Evolutionary conservation across 1,140 invertebrate species (phyloP).

Genomic region (Gryon sp.): DNA sequence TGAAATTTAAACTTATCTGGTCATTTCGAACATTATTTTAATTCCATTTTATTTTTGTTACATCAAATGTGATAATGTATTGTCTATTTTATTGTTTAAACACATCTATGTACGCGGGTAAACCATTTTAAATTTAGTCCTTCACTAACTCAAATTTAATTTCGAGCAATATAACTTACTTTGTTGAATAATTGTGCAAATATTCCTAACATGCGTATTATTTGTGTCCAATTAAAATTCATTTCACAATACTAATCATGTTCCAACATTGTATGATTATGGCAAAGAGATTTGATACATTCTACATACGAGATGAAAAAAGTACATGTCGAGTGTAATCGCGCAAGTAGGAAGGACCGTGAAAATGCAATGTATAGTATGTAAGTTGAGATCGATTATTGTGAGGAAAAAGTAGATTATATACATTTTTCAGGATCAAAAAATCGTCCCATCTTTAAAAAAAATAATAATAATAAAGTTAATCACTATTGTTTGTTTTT

Average conservation of each 20-base stretch:
- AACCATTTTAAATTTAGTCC: slow-evolving; percentile 2
- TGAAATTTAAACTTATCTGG: slow-evolving; percentile 35
- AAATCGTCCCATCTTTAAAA: slow-evolving; percentile 4
- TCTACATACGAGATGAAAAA: neutral
- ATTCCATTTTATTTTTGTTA: slow-evolving; percentile 22
- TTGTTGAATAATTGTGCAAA: no score
- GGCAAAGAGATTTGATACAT: no score
- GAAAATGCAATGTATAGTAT: slow-evolving; percentile 20
- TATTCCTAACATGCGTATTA: slow-evolving; percentile 13
- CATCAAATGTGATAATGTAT: slow-evolving; percentile 33
- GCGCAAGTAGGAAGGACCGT: slow-evolving; percentile 49
- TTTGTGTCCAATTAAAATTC: slow-evolving; percentile 25
- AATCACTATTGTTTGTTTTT: slow-evolving; percentile 23
- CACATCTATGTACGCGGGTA: no score
- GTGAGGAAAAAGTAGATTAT: slow-evolving; percentile 7
- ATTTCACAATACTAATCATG: slow-evolving; percentile 23
- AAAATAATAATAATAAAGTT: slow-evolving; percentile 10
- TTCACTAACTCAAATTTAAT: no score
- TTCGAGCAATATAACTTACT: no score
- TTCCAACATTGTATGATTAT: no score
- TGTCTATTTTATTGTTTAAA: slow-evolving; percentile 7
- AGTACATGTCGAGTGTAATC: slow-evolving; percentile 12
- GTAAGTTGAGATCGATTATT: slow-evolving; percentile 28
- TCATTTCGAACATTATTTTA: slow-evolving; percentile 34
- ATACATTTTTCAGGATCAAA: slow-evolving; percentile 13